Conservation (phyloP, 2,113 vertebrate species). For the Corythornis cristatus region DNA sequence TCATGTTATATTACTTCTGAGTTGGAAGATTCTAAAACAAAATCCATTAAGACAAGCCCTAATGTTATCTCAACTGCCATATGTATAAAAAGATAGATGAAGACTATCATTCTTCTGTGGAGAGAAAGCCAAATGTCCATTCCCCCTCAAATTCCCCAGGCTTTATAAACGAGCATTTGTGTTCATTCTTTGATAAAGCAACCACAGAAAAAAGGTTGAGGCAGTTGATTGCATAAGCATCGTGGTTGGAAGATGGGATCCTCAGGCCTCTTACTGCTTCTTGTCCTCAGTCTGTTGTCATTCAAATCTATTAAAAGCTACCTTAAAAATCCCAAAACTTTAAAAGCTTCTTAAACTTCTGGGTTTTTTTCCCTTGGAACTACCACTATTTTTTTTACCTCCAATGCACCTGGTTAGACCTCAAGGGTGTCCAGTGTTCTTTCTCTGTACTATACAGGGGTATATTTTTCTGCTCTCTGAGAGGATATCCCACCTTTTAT, state of each 20-base stretch:
- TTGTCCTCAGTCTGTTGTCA: neutral
- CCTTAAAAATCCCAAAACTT: neutral
- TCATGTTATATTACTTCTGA: conserved; percentile 49
- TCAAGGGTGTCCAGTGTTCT: neutral
- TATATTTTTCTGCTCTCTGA: neutral
- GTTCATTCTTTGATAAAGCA: conserved; percentile 44
- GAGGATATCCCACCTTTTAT: neutral
- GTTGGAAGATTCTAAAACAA: conserved; percentile 49
- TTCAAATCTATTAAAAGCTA: conserved; percentile 18
- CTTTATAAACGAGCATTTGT: conserved; percentile 42
- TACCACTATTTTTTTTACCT: neutral
- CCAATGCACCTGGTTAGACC: neutral
- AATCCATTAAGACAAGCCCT: conserved; percentile 63
- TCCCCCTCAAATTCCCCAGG: conserved; percentile 7
- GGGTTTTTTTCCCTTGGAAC: neutral
- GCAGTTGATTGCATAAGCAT: conserved; percentile 46
- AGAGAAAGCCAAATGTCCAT: neutral
- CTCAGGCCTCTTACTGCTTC: neutral
- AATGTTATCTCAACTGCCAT: conserved; percentile 38
- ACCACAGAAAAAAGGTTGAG: neutral
- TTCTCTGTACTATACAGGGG: neutral
- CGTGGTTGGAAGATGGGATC: conserved; percentile 10
- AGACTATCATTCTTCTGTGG: conserved; percentile 2
- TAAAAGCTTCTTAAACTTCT: conserved; percentile 13
- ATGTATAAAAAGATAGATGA: conserved; percentile 22